These are phyloP conservation scores for Aphelenchoides fujianensis DNA, from an alignment of 1,140 invertebrate species.

Conservation along the genomic window DNA sequence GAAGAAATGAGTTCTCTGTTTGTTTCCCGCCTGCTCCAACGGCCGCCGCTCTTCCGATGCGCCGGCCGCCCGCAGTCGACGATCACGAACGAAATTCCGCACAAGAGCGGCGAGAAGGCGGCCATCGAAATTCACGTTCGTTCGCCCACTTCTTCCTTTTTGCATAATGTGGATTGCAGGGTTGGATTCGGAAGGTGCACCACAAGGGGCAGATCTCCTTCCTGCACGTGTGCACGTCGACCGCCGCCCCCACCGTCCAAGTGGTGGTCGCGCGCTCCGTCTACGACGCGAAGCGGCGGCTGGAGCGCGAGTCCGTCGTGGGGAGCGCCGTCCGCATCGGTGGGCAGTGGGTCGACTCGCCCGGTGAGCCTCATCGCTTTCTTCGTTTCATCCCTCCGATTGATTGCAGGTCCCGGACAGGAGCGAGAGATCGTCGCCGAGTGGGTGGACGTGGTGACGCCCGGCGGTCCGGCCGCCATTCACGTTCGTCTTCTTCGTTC, in stretches of 20 bases:
- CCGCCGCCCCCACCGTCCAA: slow-evolving; percentile 32
- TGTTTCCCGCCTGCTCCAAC: too few species aligned
- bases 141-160: slow-evolving; percentile 12
- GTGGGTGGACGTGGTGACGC: slow-evolving; percentile 24
- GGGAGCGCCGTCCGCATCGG: slow-evolving; percentile 48
- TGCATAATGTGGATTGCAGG: slow-evolving; percentile 27
- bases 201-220: slow-evolving; percentile 37
- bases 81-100: too few species aligned
- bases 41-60: too few species aligned
- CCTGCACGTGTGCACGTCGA: slow-evolving; percentile 46
- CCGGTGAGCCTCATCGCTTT: too few species aligned
- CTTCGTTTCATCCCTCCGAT: too few species aligned
- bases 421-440: slow-evolving; percentile 47
- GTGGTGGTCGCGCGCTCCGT: slow-evolving; percentile 44
- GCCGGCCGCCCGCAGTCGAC: too few species aligned
- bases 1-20: too few species aligned
- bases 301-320: slow-evolving; percentile 20
- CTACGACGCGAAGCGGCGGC: neutral
- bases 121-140: neutral
- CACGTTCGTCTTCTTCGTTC: slow-evolving; percentile 24
- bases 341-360: slow-evolving; percentile 43
- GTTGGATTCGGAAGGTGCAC: slow-evolving; percentile 45
- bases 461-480: slow-evolving; percentile 23
- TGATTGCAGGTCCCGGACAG: too few species aligned
- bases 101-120: too few species aligned